Evolutionary conservation across 2,888 invertebrate genomes (phyloP), one percentile per base, ranked within the genome.

Genomic region (Netelia inedita): DNA sequence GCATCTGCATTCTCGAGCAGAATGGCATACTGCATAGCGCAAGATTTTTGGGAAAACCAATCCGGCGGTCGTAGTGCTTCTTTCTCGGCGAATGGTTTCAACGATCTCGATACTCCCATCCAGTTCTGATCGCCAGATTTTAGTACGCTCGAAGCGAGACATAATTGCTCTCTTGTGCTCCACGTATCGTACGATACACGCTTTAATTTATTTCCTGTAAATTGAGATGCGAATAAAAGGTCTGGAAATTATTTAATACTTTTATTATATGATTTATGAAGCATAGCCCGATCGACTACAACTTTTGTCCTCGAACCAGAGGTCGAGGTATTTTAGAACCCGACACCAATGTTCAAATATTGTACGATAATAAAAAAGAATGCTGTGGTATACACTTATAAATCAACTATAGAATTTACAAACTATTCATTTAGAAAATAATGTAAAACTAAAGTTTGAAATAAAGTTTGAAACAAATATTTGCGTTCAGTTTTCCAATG

Each of bases 11-110:
- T 96, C 90, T 97, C 98, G 19, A 98, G 93, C 8, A 98, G 93
- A 21, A 96, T 96, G 14, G 97, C 96, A 94, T 98, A 99, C 91
- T 98, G 98, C 0, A 97, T 96, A 0, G 98, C 98, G 94, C 98
- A 98, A 88, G 96, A 96, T 93, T 97, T 97, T 91, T 98, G 98
- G 0, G 98, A 98, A 92, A 98, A 98, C 98, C 97, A 98, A 91
- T 97, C 98, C 0, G 95, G 94, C 0, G 97, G 97, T 81, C 97
- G 94, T 10, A 88, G 68, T 0, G 90, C 88, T 88, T 96, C 96
- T 63, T 96, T 94, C 88, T 98, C 97, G 14, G 96, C 96, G 88
- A 97, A 96, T 14, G 97, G 96, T 94, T 97, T 97, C 10, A 98
- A 93, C 0, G 97, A 95, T 55, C 98, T 94, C 68, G 97, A 97